phyloP scores from a whole-genome alignment of 2,888 invertebrate species.

The Onthophagus sagittarius region DNA sequence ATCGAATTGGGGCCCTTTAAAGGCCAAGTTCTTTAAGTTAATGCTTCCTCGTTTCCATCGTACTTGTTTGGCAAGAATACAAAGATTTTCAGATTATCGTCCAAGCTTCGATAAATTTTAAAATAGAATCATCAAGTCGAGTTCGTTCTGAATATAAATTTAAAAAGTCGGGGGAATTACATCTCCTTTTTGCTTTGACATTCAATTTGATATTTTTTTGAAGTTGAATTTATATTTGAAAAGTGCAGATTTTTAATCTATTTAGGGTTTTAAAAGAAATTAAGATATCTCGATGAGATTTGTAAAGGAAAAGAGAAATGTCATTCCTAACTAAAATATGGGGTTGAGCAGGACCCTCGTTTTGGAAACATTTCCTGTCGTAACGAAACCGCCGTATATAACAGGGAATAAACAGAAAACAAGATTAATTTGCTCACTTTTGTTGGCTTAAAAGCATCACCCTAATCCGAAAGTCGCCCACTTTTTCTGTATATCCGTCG shows the following conservation, averaged over 20 bases:
- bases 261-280: background rate
- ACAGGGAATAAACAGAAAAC: slow-evolving; percentile 11
- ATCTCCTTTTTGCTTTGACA: background rate
- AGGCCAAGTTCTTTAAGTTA: background rate
- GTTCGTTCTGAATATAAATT: background rate
- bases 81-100: background rate
- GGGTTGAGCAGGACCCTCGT: background rate
- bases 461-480: background rate
- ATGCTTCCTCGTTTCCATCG: background rate
- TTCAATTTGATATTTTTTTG: too few species aligned
- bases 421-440: slow-evolving; percentile 11
- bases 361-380: background rate
- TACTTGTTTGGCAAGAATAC: background rate
- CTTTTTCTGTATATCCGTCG: background rate
- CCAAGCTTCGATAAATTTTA: background rate
- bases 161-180: background rate
- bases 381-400: slow-evolving; percentile 4
- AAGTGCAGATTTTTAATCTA: background rate
- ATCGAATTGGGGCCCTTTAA: background rate
- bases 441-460: slow-evolving; percentile 5
- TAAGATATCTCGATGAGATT: background rate
- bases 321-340: background rate
- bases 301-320: background rate
- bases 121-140: background rate
- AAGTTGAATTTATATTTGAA: too few species aligned